Evolutionary conservation across 2,113 vertebrate genomes (phyloP), one percentile per base, ranked within the genome.

Genomic region (Daphoenositta chrysoptera): DNA sequence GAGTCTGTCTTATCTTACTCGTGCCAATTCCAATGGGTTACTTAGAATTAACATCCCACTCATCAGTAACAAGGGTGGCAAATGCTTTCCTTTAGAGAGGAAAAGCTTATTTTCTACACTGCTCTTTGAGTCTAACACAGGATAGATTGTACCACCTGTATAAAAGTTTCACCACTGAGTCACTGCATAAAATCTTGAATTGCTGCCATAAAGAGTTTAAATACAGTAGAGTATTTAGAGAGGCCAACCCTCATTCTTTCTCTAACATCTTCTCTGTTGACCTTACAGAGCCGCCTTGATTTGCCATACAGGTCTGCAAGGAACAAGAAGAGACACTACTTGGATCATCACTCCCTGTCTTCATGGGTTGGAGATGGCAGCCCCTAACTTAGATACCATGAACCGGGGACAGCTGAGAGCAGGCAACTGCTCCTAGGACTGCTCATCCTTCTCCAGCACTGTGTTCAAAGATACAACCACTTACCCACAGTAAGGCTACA

Each of bases 261-360:
- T 63, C 30, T 40, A 56, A 5, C 17, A 72, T 61, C 53, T 16
- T 40, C 28, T 18, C 54, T 33, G 28, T 15, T 2, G 2, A 17
- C 18, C n/a, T 71, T 42, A 64, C 13, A 66, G 15, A 82, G 35
- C 13, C 0, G 0, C 37, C 69, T 44, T 64, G 14, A 47, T 70
- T 64, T 58, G 27, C 53, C 47, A 15, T 5, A 7, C 20, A 54
- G 39, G 18, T 66, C 64, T 71, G 33, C 45, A 87, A 53, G 27
- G 37, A 90, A 58, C 26, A 75, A 60, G 78, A 53, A 61, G 24
- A 80, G 42, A 47, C 17, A 10, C 19, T 47, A 16, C 17, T 19
- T 31, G 30, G 30, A 84, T 10, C 30, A 40, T 7, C 0, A 0
- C 6, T 47, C 39, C 33, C 19, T 21, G 11, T 78, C 35, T 45